Evolutionary conservation across 2,888 invertebrate species (phyloP), one percentile per base, ranked within the genome.

Genomic region (Drosophila anomalipes): DNA sequence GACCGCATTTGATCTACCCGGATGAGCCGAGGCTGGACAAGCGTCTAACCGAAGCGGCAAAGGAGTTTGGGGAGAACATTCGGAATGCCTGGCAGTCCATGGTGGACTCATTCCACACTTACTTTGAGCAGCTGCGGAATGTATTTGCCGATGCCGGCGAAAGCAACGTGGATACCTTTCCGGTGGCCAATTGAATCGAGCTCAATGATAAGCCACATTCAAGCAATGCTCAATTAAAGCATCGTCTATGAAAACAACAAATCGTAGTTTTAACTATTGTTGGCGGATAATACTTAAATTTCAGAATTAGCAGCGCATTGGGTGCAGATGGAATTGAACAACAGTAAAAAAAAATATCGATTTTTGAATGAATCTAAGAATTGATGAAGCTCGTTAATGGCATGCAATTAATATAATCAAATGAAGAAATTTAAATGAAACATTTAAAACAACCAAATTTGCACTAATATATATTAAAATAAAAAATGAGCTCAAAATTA

Each of bases 11-110:
- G 19, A 44, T 54, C 22, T 81, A 66, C 4, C 77, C 75, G 6
- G 81, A 75, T 5, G 67, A 65, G 12, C 70, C 82, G n/a, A 52
- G 71, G 0, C 61, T 84, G 37, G 86, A 80, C 30, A 74, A 76
- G 33, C 78, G 77, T 5, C 47, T 88, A 4, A 52, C 75, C 0
- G 76, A 81, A 9, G 77, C 68, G 0, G 83, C 84, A 4, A 68
- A 84, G 28, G 54, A 89, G 56, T 63, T 92, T 10, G 81, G 77
- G 0, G 77, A 90, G 35, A 76, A 68, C 41, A 67, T 93, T 4
- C 71, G 73, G n/a, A 64, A 79, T 10, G 86, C 90, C 69, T 86
- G 91, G 84, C 71, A 90, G 4, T 74, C 86, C 5, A 72, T 92
- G 81, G 66, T 70, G 1, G 85, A 89, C 14, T 79, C 89, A 0